These are phyloP conservation scores for Trachemys scripta DNA, from an alignment of 2,113 vertebrate species.

Conservation along the genomic window DNA sequence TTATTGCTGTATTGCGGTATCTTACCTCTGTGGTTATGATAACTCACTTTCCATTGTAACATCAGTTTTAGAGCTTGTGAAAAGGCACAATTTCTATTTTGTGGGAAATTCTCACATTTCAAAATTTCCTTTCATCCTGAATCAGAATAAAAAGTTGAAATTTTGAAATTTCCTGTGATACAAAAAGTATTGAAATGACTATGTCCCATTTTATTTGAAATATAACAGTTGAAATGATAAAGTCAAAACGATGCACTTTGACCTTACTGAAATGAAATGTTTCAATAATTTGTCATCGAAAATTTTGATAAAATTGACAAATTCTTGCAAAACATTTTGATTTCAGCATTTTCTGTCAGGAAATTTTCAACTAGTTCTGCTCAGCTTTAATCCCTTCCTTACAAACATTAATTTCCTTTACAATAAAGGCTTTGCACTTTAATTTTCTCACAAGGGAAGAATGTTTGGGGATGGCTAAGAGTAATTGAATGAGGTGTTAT, in stretches of 20 bases:
- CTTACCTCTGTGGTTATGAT: not conserved
- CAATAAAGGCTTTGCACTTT: not conserved
- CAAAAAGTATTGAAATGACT: not conserved
- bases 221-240: not conserved
- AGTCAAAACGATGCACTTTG: not conserved
- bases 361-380: not conserved
- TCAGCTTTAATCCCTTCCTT: not conserved
- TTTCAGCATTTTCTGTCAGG: not conserved
- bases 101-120: not conserved
- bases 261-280: not conserved
- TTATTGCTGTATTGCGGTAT: not conserved
- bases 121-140: not conserved
- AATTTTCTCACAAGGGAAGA: not conserved
- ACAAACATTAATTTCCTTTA: not conserved
- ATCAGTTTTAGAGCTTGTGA: not conserved
- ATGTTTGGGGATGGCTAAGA: not conserved
- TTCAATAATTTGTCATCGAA: not conserved
- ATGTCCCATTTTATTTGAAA: not conserved
- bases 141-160: not conserved
- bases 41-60: fast-evolving
- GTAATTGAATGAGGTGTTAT: conserved; percentile 35
- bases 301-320: not conserved
- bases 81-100: not conserved
- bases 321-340: not conserved
- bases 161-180: not conserved